phyloP scores from a whole-genome alignment of 1,140 invertebrate species.

The Drosophila obscura region DNA sequence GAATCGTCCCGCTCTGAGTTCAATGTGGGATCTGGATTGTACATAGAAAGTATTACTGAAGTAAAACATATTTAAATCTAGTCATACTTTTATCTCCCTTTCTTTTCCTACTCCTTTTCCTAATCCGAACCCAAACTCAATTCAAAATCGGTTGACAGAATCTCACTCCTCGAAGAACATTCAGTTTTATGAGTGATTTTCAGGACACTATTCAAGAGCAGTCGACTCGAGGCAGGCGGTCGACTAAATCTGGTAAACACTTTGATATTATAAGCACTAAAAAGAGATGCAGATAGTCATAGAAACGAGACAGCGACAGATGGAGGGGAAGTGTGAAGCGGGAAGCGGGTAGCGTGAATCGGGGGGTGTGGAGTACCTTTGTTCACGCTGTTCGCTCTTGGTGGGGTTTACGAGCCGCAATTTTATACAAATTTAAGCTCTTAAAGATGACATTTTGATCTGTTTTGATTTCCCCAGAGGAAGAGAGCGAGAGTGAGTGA shows the following conservation, averaged over 20 bases:
- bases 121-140: neutral
- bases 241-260: constrained; percentile 64
- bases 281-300: constrained; percentile 23
- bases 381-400: constrained; percentile 30
- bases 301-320: neutral
- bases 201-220: constrained; percentile 27
- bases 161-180: constrained; percentile 9
- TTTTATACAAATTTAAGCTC: constrained; percentile 83
- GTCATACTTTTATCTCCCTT: too few relatives aligned
- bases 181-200: constrained; percentile 33
- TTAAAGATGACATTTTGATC: constrained; percentile 83
- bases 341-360: too few relatives aligned
- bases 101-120: too few relatives aligned
- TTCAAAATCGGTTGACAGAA: neutral
- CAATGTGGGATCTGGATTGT: too few relatives aligned
- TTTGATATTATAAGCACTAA: constrained; percentile 55
- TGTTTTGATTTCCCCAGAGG: constrained; percentile 82
- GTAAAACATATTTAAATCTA: too few relatives aligned
- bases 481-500: constrained; percentile 3
- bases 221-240: constrained; percentile 15
- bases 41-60: too few relatives aligned
- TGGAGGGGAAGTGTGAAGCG: neutral
- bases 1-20: too few relatives aligned
- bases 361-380: constrained; percentile 47
- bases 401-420: constrained; percentile 63